phyloP scores from a whole-genome alignment of 1,140 invertebrate species.

The Drosophila subpulchrella region DNA sequence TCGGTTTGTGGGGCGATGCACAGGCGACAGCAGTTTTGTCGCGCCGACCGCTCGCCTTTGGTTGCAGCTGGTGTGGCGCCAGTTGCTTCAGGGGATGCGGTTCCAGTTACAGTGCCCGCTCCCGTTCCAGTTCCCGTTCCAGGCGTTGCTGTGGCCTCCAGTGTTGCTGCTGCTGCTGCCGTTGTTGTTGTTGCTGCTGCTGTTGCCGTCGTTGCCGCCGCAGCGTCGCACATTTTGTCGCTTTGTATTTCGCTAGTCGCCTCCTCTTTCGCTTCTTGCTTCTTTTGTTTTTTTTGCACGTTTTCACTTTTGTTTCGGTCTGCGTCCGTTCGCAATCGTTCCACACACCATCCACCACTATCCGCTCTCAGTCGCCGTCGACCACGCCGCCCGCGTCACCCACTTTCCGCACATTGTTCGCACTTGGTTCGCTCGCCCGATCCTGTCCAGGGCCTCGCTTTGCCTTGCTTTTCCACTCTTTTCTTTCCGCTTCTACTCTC shows the following conservation, averaged over 20 bases:
- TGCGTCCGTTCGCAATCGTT: conserved; percentile 33
- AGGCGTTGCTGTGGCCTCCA: conserved; percentile 15
- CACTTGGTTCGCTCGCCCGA: conserved; percentile 19
- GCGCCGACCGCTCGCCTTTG: conserved; percentile 32
- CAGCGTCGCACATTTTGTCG: conserved; percentile 72
- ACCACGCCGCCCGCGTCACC: conserved; percentile 20
- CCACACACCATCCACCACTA: conserved; percentile 14
- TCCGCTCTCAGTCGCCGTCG: conserved; percentile 24
- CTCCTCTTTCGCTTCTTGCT: conserved; percentile 65
- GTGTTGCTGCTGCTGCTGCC: conserved; percentile 17
- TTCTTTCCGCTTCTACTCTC: not conserved
- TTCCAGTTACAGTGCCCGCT: conserved; percentile 28
- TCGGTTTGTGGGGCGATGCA: conserved; percentile 82
- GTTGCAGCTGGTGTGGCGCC: conserved; percentile 18
- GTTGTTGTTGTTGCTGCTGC: conserved; percentile 1
- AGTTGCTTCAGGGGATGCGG: conserved; percentile 16
- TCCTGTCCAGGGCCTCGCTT: conserved; percentile 6
- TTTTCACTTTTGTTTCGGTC: conserved; percentile 78
- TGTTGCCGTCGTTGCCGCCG: conserved; percentile 24
- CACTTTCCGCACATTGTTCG: conserved; percentile 36
- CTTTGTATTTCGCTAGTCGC: conserved; percentile 43
- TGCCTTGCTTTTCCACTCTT: not conserved
- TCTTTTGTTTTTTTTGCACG: conserved; percentile 64
- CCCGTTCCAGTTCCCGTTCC: conserved; percentile 10
- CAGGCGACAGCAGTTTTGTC: conserved; percentile 82